A percentile compares a stretch with the other conserved stretches of the same genome.
Conservation (phyloP, 30 jellyfish, hydroid and myxozoan species). For the Sanderia malayensis region DNA sequence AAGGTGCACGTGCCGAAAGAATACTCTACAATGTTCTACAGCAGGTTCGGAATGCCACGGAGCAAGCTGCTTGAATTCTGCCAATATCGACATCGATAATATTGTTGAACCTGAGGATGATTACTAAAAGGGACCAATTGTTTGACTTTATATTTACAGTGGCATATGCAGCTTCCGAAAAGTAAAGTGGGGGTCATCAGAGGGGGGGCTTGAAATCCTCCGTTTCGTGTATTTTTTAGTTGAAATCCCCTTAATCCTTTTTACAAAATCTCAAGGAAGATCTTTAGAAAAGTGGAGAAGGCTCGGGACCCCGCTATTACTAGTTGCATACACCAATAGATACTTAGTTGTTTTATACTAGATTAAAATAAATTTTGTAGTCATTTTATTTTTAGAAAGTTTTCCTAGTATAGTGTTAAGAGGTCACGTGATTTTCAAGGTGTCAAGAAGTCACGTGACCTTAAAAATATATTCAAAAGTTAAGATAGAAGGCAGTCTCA, state of each 20-base stretch:
- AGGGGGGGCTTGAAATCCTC: not conserved
- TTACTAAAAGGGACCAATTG: slow-evolving; percentile 8
- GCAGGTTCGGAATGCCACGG: slow-evolving; percentile 51
- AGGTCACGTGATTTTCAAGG: not conserved
- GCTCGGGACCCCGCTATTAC: not conserved
- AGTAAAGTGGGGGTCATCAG: not conserved
- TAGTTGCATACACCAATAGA: not conserved
- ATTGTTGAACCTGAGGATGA: slow-evolving; percentile 12
- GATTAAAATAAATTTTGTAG: not conserved
- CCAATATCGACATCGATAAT: slow-evolving; percentile 10
- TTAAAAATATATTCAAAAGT: not conserved
- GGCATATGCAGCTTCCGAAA: not conserved
- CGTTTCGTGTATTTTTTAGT: not conserved
- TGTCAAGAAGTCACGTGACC: slow-evolving; percentile 17
- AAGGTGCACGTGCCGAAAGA: slow-evolving; percentile 40
- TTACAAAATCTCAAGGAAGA: not conserved
- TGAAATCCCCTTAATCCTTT: not conserved
- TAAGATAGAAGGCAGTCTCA: not conserved
- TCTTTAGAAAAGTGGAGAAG: not conserved
- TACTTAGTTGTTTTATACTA: not conserved
- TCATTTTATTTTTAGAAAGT: slow-evolving; percentile 18
- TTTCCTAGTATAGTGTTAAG: slow-evolving; percentile 7
- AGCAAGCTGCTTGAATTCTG: slow-evolving; percentile 27
- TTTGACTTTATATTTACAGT: slow-evolving; percentile 19
- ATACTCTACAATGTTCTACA: slow-evolving; percentile 28